Percentiles rank a stretch among this genome's conserved stretches.
Evolutionary conservation across 2,113 vertebrate genomes (phyloP).

Genomic region (Cygnus buccinator): DNA sequence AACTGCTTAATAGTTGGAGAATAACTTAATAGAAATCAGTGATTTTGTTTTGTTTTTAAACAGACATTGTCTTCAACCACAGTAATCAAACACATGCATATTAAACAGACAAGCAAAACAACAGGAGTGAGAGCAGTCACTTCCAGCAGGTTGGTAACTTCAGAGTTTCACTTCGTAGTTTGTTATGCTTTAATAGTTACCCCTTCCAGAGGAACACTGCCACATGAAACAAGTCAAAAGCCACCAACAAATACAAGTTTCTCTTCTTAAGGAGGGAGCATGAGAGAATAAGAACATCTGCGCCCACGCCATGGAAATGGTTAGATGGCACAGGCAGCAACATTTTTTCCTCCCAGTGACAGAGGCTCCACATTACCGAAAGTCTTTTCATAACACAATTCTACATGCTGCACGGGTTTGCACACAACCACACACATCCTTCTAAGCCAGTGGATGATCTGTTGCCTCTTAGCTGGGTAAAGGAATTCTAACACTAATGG

Average conservation of each 20-base stretch:
- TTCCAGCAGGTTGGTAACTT: not conserved
- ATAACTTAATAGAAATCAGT: not conserved
- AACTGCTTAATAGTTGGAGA: not conserved
- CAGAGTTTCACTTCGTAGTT: not conserved
- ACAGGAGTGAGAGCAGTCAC: no score
- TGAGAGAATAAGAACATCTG: rapidly evolving
- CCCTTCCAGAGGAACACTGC: not conserved
- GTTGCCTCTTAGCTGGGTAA: no score
- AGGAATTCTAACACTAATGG: not conserved
- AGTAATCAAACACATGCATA: not conserved
- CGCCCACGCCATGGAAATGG: not conserved
- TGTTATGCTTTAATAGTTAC: no score
- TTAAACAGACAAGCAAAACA: not conserved
- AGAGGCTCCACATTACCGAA: not conserved
- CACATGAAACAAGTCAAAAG: rapidly evolving
- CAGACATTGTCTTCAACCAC: not conserved
- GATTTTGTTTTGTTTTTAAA: not conserved
- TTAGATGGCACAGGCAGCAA: not conserved
- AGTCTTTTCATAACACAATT: rapidly evolving
- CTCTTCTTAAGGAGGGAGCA: rapidly evolving
- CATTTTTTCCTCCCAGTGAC: not conserved
- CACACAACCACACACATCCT: rapidly evolving
- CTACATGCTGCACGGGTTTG: rapidly evolving
- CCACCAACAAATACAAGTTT: rapidly evolving
- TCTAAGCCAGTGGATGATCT: rapidly evolving